A percentile compares a stretch with the other conserved stretches of the same genome.
phyloP scores from a whole-genome alignment of 2,888 invertebrate species.

The Erynnis tages region DNA sequence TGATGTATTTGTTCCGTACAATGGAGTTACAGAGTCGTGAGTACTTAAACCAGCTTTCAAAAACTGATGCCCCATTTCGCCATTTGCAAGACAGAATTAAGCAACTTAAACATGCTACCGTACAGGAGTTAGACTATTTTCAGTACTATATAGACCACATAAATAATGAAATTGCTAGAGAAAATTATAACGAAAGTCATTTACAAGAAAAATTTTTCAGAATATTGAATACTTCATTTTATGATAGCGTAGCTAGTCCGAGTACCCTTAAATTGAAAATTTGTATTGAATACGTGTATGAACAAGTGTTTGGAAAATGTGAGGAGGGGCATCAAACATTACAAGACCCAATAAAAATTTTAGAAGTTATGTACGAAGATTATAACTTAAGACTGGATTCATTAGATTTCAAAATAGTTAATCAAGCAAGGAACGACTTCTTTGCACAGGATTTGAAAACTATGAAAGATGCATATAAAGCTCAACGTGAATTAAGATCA shows the following conservation, averaged over 20 bases:
- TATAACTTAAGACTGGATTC: slow-evolving; percentile 67
- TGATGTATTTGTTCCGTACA: slow-evolving; percentile 65
- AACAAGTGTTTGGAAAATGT: slow-evolving; percentile 71
- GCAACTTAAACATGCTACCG: slow-evolving; percentile 57
- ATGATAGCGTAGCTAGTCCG: slow-evolving; percentile 67
- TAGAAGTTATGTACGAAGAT: slow-evolving; percentile 73
- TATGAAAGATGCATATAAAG: slow-evolving; percentile 67
- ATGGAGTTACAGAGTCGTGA: slow-evolving; percentile 76
- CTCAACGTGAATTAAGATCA: slow-evolving; percentile 64
- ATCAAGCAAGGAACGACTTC: slow-evolving; percentile 65
- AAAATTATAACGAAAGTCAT: slow-evolving; percentile 61
- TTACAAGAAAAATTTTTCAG: slow-evolving; percentile 68
- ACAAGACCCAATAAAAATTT: slow-evolving; percentile 71
- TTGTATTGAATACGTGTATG: slow-evolving; percentile 74
- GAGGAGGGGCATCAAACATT: slow-evolving; percentile 71
- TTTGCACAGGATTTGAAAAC: slow-evolving; percentile 70
- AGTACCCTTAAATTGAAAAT: slow-evolving; percentile 66
- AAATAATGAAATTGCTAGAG: slow-evolving; percentile 58
- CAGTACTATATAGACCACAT: slow-evolving; percentile 67
- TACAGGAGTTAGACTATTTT: slow-evolving; percentile 67
- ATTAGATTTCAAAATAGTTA: slow-evolving; percentile 68
- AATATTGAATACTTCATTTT: slow-evolving; percentile 65
- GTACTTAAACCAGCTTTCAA: slow-evolving; percentile 66
- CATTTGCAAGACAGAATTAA: slow-evolving; percentile 57
- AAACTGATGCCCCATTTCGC: slow-evolving; percentile 59